Conservation (phyloP, 2,888 invertebrate genomes). For the Congeria kusceri region DNA sequence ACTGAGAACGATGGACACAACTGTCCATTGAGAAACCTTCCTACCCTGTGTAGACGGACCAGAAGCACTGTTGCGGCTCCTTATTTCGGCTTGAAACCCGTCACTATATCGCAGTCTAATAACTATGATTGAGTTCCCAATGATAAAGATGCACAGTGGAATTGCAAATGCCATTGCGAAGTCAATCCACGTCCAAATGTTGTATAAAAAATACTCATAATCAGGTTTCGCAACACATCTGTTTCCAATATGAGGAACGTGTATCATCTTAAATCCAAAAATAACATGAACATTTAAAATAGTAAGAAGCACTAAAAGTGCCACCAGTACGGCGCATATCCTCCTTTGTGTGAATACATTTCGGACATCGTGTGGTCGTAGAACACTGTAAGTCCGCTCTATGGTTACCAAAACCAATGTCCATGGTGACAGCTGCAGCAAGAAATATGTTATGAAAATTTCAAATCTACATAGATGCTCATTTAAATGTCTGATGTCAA, state of each 20-base stretch:
- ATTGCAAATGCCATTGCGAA: slow-evolving; percentile 16
- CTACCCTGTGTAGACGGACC: neutral
- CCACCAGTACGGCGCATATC: neutral
- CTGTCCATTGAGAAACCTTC: neutral
- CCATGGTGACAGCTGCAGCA: slow-evolving; percentile 13
- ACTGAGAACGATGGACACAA: neutral
- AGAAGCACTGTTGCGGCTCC: neutral
- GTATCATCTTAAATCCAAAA: neutral
- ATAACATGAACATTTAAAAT: neutral
- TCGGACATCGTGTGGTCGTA: neutral
- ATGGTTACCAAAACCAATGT: slow-evolving; percentile 3
- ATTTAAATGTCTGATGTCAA: neutral
- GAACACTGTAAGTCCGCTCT: neutral
- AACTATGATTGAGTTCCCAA: neutral
- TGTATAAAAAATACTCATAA: slow-evolving; percentile 14
- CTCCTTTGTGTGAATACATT: neutral
- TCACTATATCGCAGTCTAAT: neutral
- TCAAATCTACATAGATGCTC: neutral
- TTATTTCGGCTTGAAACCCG: neutral
- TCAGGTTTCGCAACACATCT: neutral
- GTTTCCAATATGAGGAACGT: neutral
- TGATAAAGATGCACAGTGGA: slow-evolving; percentile 1
- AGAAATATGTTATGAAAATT: neutral
- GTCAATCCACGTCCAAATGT: slow-evolving; percentile 34
- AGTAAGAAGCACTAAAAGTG: neutral